phyloP scores from a whole-genome alignment of 2,888 invertebrate genomes.

The Diadegma fenestrale region DNA sequence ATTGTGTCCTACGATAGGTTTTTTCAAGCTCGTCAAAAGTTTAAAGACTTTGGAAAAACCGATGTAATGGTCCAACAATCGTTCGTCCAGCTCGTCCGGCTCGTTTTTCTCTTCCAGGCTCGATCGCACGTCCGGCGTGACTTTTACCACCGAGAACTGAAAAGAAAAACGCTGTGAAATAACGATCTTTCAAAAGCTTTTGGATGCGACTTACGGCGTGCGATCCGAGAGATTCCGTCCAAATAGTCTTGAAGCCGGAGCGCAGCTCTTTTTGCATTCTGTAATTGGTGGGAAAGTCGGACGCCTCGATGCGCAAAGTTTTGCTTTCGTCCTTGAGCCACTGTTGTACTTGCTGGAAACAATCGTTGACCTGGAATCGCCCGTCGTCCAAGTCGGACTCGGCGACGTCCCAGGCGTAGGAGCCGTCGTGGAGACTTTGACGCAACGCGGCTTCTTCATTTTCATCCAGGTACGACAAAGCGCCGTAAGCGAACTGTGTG shows the following conservation, averaged over 20 bases:
- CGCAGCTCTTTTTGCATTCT: conserved; percentile 88
- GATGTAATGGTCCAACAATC: conserved; percentile 86
- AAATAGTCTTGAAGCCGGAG: conserved; percentile 85
- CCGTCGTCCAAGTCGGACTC: conserved; percentile 72
- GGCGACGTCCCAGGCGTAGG: conserved; percentile 74
- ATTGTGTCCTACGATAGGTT: conserved; percentile 93
- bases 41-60: conserved; percentile 90
- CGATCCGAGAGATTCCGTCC: conserved; percentile 79
- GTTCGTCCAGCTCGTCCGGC: conserved; percentile 84
- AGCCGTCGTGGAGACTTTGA: conserved; percentile 82
- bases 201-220: conserved; percentile 69
- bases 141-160: conserved; percentile 79
- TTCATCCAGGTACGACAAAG: conserved; percentile 89
- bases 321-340: conserved; percentile 81
- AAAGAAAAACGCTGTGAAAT: not conserved
- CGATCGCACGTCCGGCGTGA: conserved; percentile 78
- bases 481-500: conserved; percentile 88
- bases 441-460: conserved; percentile 85
- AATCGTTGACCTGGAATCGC: conserved; percentile 81
- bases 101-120: conserved; percentile 78
- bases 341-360: conserved; percentile 77
- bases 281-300: conserved; percentile 86
- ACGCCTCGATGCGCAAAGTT: conserved; percentile 82
- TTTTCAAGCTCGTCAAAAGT: conserved; percentile 87
- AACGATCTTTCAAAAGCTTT: not conserved